Base-by-base conservation (phyloP, 2,113 vertebrate genomes). In the Leptobrachium ailaonicum region DNA sequence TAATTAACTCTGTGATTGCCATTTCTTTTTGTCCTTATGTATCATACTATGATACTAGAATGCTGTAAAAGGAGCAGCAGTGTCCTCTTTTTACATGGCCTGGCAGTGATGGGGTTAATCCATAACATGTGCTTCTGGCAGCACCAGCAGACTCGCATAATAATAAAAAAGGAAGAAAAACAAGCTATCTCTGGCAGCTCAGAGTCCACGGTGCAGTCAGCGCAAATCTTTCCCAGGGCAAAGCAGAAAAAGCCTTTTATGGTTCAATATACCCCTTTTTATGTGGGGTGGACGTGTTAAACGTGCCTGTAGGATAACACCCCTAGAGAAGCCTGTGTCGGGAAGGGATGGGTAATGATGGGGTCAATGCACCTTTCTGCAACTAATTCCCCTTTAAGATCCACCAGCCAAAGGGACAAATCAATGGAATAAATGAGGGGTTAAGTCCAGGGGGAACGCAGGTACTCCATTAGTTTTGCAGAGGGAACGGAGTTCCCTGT, bases 171-270 rank as follows among this genome's bases (percentile, higher is more conserved):
- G 13, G 3, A 54, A 66, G 50, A 10, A 66, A 9, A 41, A 73
- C 12, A n/a, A 60, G 56, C 47, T 50, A 60, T 12, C 47, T 58
- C 41, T 58, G 11, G 47, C 40, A 56, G 78, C 44, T 68, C 71
- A 80, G 71, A 73, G 70, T 73, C 77, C 70, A 79, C 60, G 14
- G 42, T 10, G 40, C 68, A 73, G 40, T 80, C 78, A 80, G 71
- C 71, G 63, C 44, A 40, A 67, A 41, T 40, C 2, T 14, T 13
- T 32, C 62, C 13, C 2, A 20, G 50, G 63, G 47, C 71, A 73
- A 40, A 44, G 41, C 8, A 32, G 20, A 32, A 32, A 32, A 73
- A 5, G 40, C 2, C 20, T 66, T 56, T 79, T 73, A 73, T 79
- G 64, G 70, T 45, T 4, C 50, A 53, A 44, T 80, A 47, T 58